Evolutionary conservation across 2,113 vertebrate species (phyloP).

Genomic region (Chaetura pelagica): DNA sequence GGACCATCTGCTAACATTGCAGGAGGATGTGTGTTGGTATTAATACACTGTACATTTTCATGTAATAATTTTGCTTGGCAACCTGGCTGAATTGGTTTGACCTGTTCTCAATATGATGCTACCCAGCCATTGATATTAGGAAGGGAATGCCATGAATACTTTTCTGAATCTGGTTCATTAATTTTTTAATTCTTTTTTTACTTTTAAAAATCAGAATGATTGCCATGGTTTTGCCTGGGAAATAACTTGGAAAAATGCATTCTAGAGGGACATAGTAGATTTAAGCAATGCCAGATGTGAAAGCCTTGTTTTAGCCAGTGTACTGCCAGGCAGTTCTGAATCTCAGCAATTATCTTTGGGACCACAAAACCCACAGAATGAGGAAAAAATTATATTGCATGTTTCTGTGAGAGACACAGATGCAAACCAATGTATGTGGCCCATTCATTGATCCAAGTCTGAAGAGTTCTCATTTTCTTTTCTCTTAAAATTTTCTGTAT

Average conservation of each 20-base stretch:
- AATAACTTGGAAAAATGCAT: conserved; percentile 4
- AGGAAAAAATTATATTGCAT: neutral
- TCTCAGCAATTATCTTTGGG: neutral
- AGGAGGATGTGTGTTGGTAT: neutral
- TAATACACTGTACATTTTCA: neutral
- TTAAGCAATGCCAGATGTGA: conserved; percentile 27
- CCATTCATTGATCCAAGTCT: neutral
- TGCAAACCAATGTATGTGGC: neutral
- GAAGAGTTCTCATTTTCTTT: neutral
- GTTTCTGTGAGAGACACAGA: neutral
- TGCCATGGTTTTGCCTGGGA: neutral
- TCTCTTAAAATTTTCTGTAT: neutral
- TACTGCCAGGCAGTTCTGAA: conserved; percentile 14
- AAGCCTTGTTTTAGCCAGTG: neutral
- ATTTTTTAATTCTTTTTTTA: neutral
- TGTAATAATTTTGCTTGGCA: neutral
- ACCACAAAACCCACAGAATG: conserved; percentile 22
- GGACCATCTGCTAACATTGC: neutral
- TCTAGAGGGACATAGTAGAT: neutral
- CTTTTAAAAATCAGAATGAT: neutral
- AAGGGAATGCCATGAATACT: neutral
- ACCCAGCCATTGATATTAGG: neutral
- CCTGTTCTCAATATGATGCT: neutral
- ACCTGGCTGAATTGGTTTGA: neutral
- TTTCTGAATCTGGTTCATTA: neutral